Conservation (phyloP, 2,797 vertebrate genomes). For the Sebastes melanostomus region DNA sequence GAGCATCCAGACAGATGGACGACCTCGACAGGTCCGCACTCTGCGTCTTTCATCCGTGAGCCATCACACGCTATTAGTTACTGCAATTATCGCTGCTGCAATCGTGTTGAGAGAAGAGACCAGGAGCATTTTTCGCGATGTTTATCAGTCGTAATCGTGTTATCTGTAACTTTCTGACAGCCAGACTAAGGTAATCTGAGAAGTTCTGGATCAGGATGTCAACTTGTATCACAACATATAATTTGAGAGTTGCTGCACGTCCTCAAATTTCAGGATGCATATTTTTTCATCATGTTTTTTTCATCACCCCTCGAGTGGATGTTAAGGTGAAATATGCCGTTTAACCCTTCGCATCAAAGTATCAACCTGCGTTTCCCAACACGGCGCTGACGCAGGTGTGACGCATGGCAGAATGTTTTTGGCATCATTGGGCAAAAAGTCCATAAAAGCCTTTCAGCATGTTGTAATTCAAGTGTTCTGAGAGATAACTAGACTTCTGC, state of each 20-base stretch:
- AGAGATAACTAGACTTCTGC: too few species aligned
- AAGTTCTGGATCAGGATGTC: neutral
- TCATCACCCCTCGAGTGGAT: neutral
- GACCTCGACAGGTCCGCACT: constrained; percentile 34
- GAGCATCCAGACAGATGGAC: constrained; percentile 66
- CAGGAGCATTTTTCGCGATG: constrained; percentile 2
- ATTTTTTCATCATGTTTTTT: neutral
- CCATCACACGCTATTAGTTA: constrained; percentile 56
- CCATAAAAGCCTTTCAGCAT: too few species aligned
- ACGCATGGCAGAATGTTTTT: neutral
- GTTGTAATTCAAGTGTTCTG: too few species aligned
- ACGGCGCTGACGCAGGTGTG: neutral
- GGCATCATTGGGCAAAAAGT: too few species aligned
- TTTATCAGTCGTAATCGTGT: constrained; percentile 21
- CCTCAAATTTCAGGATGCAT: neutral
- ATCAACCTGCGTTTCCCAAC: neutral
- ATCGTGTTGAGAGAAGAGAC: neutral
- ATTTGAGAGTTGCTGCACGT: neutral
- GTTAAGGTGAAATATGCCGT: neutral
- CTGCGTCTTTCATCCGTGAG: constrained; percentile 14
- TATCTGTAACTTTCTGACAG: constrained; percentile 20
- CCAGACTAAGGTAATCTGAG: constrained; percentile 1
- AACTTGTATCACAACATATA: constrained; percentile 6
- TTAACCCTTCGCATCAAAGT: neutral
- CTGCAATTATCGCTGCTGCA: constrained; percentile 38